Evolutionary conservation across 2,888 invertebrate species (phyloP).

Genomic region (Apotomis capreana): DNA sequence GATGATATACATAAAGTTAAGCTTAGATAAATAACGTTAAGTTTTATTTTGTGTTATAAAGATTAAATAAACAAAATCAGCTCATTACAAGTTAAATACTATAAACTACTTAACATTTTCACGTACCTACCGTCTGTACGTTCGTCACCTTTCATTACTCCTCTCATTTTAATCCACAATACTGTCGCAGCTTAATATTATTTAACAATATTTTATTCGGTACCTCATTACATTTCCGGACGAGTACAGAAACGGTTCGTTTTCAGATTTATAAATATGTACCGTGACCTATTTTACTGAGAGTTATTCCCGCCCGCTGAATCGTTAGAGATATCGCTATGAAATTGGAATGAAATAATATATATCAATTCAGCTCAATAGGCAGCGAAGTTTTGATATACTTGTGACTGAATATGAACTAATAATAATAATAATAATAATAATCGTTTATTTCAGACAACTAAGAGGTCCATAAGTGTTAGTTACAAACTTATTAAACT

Average conservation of each 20-base stretch:
- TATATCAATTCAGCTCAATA: not conserved
- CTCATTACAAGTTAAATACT: no score
- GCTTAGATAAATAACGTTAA: no score
- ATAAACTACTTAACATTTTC: no score
- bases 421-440: no score
- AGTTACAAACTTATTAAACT: no score
- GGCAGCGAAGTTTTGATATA: not conserved
- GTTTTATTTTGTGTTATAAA: no score
- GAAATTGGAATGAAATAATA: conserved; percentile 2
- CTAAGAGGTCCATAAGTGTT: no score
- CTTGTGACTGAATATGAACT: not conserved
- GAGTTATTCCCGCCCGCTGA: not conserved
- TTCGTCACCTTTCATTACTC: no score
- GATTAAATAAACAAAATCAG: no score
- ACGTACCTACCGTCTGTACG: no score
- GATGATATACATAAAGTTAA: no score
- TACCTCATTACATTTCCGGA: not conserved
- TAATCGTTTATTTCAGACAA: no score
- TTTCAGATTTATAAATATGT: conserved; percentile 2
- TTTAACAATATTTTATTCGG: not conserved
- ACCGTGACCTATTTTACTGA: conserved; percentile 3
- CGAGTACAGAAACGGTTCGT: not conserved
- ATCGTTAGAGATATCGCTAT: not conserved
- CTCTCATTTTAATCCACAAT: not conserved
- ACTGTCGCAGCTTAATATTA: not conserved